These are phyloP conservation scores for Clarias batrachus DNA, from an alignment of 2,113 vertebrate species.

Conservation along the genomic window DNA sequence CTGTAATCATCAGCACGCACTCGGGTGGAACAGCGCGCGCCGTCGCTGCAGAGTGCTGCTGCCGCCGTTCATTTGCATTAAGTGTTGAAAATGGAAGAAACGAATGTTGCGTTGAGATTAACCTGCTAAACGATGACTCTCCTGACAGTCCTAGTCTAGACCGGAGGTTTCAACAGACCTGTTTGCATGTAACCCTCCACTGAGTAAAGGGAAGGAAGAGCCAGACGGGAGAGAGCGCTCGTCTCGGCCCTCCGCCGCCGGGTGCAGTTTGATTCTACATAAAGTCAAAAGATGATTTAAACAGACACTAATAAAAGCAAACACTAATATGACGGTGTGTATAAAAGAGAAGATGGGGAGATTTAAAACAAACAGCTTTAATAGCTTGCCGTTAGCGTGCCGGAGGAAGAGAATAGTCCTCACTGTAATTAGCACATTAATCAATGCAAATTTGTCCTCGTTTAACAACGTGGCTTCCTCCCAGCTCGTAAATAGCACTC, in stretches of 20 bases:
- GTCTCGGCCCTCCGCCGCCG: background rate
- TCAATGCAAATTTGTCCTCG: background rate
- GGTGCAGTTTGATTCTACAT: background rate
- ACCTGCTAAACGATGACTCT: too few species aligned
- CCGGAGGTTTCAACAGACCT: background rate
- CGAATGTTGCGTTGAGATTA: too few species aligned
- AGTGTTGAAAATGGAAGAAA: too few species aligned
- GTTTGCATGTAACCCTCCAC: background rate
- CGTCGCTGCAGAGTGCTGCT: too few species aligned
- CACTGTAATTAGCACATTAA: background rate
- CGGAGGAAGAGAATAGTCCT: background rate
- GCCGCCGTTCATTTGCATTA: too few species aligned
- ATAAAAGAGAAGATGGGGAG: background rate
- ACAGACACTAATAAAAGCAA: background rate
- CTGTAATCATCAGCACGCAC: too few species aligned
- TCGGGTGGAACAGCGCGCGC: too few species aligned
- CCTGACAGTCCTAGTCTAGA: too few species aligned
- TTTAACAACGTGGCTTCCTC: background rate
- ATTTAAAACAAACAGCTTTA: background rate
- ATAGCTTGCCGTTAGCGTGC: too few species aligned
- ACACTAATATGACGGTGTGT: too few species aligned
- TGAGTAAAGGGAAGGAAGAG: background rate
- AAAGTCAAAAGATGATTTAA: background rate
- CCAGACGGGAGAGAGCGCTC: background rate
- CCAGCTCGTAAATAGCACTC: background rate